phyloP scores from a whole-genome alignment of 2,797 vertebrate genomes.

The Naso thynnoides region DNA sequence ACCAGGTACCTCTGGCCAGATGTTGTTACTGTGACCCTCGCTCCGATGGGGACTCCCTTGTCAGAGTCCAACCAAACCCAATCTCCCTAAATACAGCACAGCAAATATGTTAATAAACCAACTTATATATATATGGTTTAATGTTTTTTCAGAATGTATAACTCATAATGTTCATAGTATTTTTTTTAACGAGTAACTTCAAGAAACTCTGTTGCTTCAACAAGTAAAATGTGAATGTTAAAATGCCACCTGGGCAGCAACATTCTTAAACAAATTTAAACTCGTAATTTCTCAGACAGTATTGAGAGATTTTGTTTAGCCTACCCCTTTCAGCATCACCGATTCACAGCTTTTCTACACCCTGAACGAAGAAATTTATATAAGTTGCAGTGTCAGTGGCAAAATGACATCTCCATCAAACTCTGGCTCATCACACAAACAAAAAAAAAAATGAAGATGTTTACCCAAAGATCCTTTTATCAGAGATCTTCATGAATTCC shows the following conservation, averaged over 20 bases:
- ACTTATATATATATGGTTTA: too few relatives aligned
- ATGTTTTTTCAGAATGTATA: too few relatives aligned
- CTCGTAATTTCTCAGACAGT: neutral
- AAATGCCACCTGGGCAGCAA: neutral
- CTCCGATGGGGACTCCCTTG: too few relatives aligned
- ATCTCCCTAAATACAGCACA: slow-evolving; percentile 86
- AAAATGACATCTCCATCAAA: neutral
- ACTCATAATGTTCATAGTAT: too few relatives aligned
- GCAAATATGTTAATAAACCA: neutral
- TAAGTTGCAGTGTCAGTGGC: slow-evolving; percentile 1
- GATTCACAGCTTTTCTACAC: slow-evolving; percentile 30
- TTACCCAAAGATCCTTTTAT: slow-evolving; percentile 31
- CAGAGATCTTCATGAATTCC: slow-evolving; percentile 46
- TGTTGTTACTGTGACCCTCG: slow-evolving; percentile 84
- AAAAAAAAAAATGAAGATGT: neutral
- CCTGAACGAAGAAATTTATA: slow-evolving; percentile 36
- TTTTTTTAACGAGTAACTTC: neutral
- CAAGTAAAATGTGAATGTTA: neutral
- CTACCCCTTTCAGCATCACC: slow-evolving; percentile 79
- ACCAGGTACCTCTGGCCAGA: too few relatives aligned
- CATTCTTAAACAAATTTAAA: too few relatives aligned
- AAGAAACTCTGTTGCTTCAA: neutral
- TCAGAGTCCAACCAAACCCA: slow-evolving; percentile 93
- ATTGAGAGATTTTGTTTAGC: neutral
- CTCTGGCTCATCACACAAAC: neutral